phyloP scores from a whole-genome alignment of 2,888 invertebrate genomes.

The Cataglyphis albicans region DNA sequence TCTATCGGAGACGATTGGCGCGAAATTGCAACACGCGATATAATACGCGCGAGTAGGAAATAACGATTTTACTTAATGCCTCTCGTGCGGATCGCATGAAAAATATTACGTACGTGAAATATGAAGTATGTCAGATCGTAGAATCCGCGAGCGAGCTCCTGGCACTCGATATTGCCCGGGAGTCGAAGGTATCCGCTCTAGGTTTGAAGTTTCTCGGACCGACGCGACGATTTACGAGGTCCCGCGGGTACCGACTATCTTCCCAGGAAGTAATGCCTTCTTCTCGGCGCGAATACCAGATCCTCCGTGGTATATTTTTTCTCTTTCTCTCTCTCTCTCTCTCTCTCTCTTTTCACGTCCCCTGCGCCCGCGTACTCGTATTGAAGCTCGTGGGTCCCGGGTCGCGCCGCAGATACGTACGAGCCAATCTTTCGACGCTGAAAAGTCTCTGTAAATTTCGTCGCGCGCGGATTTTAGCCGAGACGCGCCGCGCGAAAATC shows the following conservation, averaged over 20 bases:
- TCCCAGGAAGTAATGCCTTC: constrained; percentile 82
- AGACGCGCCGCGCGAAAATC: constrained; percentile 68
- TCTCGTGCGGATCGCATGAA: constrained; percentile 39
- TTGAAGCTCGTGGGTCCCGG: constrained; percentile 54
- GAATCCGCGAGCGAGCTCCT: constrained; percentile 60
- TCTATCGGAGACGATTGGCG: constrained; percentile 8
- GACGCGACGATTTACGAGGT: constrained; percentile 83
- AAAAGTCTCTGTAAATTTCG: constrained; percentile 70
- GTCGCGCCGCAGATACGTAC: constrained; percentile 66
- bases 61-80: constrained; percentile 55
- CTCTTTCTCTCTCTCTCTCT: not conserved
- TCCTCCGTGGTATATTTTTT: constrained; percentile 57
- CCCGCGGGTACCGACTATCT: constrained; percentile 83
- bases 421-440: constrained; percentile 69
- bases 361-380: constrained; percentile 55
- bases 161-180: constrained; percentile 69
- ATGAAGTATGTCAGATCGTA: constrained; percentile 56
- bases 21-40: constrained; percentile 13
- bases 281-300: constrained; percentile 77
- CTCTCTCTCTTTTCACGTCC: constrained; percentile 17
- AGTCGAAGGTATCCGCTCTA: constrained; percentile 71
- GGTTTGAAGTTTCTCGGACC: constrained; percentile 78
- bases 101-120: constrained; percentile 66
- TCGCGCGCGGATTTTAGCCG: constrained; percentile 68
- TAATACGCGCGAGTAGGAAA: constrained; percentile 11